Base-by-base conservation (phyloP, 1,140 invertebrate species). In the Nixonia krombeini region DNA sequence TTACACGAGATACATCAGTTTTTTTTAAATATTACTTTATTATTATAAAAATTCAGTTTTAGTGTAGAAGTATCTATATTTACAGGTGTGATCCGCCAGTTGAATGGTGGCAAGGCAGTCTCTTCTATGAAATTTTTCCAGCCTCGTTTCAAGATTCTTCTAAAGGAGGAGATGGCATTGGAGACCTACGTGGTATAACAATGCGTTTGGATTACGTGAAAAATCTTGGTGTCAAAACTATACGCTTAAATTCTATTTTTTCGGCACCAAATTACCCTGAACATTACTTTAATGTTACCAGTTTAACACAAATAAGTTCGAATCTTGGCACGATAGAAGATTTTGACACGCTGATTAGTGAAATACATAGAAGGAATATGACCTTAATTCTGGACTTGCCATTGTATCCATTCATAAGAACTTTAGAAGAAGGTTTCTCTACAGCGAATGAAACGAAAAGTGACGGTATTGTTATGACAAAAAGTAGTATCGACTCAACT, bases 51-150 rank as follows among this genome's bases (percentile, higher is more conserved):
- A n/a, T n/a, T n/a, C n/a, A n/a, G n/a, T n/a, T n/a, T n/a, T n/a
- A n/a, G n/a, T n/a, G n/a, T 51, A 94, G 90, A 91, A 76, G 25
- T 38, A 13, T n/a, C n/a, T n/a, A n/a, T n/a, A n/a, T n/a, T n/a
- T 56, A 33, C 25, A 81, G 80, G 49, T 86, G 79, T 72, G 76
- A 84, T 52, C 78, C 88, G 5, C 67, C 80, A 5, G 80, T 86
- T 1, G 85, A 91, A 47, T 96, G 93, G 93, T 93, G 92, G 86
- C 91, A 93, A 85, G 92, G 93, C 8, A 89, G 88, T 44, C 85
- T 93, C 1, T 90, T 94, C 70, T 95, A 95, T 74, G 92, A 95
- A 83, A 89, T 95, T 46, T 94, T 94, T 70, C 92, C 92, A 1
- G 91, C 91, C 0, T 93, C 92, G 33, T 95, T 94, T 74, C 88